Evolutionary conservation across 1,140 invertebrate genomes (phyloP).

Genomic region (Nixonia krombeini): DNA sequence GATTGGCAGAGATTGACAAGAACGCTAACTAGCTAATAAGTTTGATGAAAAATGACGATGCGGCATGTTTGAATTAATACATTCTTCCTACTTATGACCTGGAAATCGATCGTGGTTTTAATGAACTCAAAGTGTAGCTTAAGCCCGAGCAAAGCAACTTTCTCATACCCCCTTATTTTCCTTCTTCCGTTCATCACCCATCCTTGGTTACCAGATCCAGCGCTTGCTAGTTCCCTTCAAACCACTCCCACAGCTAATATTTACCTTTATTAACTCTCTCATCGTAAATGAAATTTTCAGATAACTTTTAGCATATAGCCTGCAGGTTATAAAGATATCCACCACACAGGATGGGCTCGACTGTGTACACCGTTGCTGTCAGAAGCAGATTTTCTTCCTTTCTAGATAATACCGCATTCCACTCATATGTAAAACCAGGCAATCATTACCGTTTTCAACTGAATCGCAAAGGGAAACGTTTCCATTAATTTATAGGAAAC

Average conservation of each 20-base stretch:
- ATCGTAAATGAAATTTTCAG: constrained; percentile 71
- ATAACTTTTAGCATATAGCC: constrained; percentile 70
- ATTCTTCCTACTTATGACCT: constrained; percentile 52
- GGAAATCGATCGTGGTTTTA: constrained; percentile 51
- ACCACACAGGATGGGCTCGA: constrained; percentile 39
- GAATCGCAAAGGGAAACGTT: not conserved
- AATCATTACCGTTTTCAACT: constrained; percentile 22
- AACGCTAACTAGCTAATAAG: constrained; percentile 39
- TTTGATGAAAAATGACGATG: constrained; percentile 44
- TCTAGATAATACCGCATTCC: constrained; percentile 26
- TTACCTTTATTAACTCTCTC: constrained; percentile 72
- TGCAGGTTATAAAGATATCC: constrained; percentile 65
- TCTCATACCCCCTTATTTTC: constrained; percentile 46
- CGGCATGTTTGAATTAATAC: constrained; percentile 42
- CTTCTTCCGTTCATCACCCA: constrained; percentile 47
- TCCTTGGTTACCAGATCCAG: constrained; percentile 44
- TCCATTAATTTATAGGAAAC: constrained; percentile 16
- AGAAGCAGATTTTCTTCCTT: constrained; percentile 63
- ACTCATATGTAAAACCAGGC: constrained; percentile 26
- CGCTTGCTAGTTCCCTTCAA: constrained; percentile 56
- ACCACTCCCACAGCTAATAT: constrained; percentile 69
- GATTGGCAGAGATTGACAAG: constrained; percentile 16
- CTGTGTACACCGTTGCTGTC: constrained; percentile 53
- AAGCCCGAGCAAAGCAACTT: constrained; percentile 48
- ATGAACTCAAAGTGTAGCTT: constrained; percentile 54